Conservation (phyloP, 2,797 vertebrate species). For the Gymnothorax javanicus region DNA sequence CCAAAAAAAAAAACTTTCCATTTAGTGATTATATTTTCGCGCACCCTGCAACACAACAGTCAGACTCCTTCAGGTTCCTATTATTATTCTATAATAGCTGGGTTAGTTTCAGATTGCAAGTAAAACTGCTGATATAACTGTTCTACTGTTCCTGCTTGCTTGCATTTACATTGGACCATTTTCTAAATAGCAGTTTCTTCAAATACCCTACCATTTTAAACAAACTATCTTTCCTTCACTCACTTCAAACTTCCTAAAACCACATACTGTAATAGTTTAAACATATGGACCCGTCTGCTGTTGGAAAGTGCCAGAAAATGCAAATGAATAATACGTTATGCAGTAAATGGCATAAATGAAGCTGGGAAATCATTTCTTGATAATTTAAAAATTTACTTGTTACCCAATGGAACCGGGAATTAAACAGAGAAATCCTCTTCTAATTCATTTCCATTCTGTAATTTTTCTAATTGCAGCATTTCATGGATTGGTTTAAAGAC, state of each 20-base stretch:
- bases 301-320: slow-evolving; percentile 1
- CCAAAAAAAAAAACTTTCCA: neutral
- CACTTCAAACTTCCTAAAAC: neutral
- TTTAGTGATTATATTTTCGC: neutral
- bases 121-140: neutral
- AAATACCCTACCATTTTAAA: slow-evolving; percentile 62
- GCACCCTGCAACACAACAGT: neutral
- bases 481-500: neutral
- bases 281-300: neutral
- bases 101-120: neutral
- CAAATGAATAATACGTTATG: neutral
- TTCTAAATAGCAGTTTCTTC: slow-evolving; percentile 66
- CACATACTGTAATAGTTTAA: slow-evolving; percentile 28
- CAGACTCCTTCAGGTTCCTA: neutral
- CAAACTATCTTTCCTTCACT: slow-evolving; percentile 55
- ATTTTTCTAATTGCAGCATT: neutral
- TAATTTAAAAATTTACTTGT: slow-evolving; percentile 19
- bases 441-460: neutral
- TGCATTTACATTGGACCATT: slow-evolving; percentile 30
- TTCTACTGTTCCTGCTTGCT: neutral
- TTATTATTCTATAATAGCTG: neutral
- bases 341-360: neutral
- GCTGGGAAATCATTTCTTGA: neutral
- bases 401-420: neutral
- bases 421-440: neutral